Conservation (phyloP, 2,797 vertebrate species). For the Scyliorhinus canicula region DNA sequence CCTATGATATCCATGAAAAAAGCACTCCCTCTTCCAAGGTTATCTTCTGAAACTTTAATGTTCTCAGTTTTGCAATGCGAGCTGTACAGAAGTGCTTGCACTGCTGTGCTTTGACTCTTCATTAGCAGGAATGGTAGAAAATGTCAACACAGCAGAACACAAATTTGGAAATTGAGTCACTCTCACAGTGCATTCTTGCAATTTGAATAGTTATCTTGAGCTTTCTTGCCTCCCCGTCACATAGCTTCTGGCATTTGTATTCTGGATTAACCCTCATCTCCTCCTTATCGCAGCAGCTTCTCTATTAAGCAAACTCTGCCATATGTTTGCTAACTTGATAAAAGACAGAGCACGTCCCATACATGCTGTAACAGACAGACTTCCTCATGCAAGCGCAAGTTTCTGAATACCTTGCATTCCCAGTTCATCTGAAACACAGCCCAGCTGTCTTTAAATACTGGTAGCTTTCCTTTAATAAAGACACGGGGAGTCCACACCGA, state of each 20-base stretch:
- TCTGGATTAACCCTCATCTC: not conserved
- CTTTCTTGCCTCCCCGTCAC: not conserved
- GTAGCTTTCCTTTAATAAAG: no score
- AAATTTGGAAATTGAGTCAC: not conserved
- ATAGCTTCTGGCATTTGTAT: not conserved
- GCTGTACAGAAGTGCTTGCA: not conserved
- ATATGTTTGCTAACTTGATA: not conserved
- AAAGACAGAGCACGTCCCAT: not conserved
- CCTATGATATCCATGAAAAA: not conserved
- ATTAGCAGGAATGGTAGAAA: not conserved
- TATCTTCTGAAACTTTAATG: not conserved
- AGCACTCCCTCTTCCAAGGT: not conserved
- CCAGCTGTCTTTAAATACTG: not conserved
- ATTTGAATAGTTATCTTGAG: not conserved
- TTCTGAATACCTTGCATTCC: not conserved
- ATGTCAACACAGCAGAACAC: not conserved
- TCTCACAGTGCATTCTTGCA: not conserved
- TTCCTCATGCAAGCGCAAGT: not conserved
- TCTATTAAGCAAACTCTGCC: not conserved
- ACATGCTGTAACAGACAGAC: not conserved
- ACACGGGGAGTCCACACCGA: no score
- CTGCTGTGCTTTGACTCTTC: not conserved
- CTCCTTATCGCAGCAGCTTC: not conserved
- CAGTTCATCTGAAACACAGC: not conserved
- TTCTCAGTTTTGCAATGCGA: not conserved